These are phyloP conservation scores for Dioctria linearis DNA, from an alignment of 2,888 invertebrate species.

Conservation along the genomic window DNA sequence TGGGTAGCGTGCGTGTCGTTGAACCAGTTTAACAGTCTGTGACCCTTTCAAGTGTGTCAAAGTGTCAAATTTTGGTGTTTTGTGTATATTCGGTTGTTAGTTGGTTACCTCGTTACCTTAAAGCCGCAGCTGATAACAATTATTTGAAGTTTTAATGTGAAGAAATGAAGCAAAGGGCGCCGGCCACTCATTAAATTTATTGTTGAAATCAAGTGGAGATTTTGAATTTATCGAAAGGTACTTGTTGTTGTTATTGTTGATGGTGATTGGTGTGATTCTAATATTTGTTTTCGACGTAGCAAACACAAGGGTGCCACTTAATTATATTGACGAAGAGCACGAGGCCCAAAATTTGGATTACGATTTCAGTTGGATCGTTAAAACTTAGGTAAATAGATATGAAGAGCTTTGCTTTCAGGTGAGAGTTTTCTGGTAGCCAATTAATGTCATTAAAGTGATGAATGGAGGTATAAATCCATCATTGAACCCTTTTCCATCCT, in stretches of 20 bases:
- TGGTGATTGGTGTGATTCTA: not conserved
- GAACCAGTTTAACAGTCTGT: constrained; percentile 22
- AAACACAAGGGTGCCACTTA: not conserved
- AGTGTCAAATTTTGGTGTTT: constrained; percentile 38
- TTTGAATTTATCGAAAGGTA: not conserved
- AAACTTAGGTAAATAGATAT: constrained; percentile 21
- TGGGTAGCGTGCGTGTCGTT: constrained; percentile 35
- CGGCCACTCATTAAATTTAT: not conserved
- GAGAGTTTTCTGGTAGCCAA: constrained; percentile 14
- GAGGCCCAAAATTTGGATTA: constrained; percentile 28
- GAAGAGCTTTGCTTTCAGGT: constrained; percentile 5
- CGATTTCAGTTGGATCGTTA: constrained; percentile 11
- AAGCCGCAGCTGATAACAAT: constrained; percentile 3
- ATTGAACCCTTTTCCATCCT: constrained; percentile 21
- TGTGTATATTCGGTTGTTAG: not conserved
- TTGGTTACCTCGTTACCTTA: constrained; percentile 3
- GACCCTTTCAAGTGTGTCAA: constrained; percentile 36
- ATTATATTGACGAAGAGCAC: not conserved
- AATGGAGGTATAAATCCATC: constrained; percentile 29
- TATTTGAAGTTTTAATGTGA: constrained; percentile 23
- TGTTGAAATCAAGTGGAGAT: not conserved
- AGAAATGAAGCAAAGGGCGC: constrained; percentile 11
- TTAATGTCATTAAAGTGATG: constrained; percentile 17
- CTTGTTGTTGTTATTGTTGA: not conserved
- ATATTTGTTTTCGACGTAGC: not conserved